Base-by-base conservation (phyloP, 2,113 vertebrate species). In the Hippocampus zosterae region DNA sequence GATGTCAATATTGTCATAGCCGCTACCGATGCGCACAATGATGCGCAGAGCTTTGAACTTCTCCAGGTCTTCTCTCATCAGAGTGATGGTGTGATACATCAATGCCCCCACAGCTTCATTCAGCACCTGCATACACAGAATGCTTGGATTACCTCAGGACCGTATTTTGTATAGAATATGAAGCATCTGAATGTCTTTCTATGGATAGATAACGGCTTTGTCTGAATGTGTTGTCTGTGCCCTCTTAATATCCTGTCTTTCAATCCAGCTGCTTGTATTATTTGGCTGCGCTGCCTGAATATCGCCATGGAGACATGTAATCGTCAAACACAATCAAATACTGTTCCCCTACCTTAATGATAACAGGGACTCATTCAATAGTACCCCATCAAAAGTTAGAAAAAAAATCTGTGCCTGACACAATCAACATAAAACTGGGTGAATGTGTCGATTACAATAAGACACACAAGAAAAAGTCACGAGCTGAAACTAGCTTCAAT, bases 61-160 rank as follows among this genome's bases (percentile, higher is more conserved):
- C 86, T 98, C 97, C 91, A 99, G 88, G 82, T 99, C 97, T 90
- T 99, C 97, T 75, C 95, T 90, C 82, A 96, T 98, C 84, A 99
- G 92, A 27, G 97, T 98, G 91, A 99, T 98, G 75, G 97, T 99
- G 90, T 99, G 97, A 87, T 99, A 99, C 97, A 99, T 99, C 80
- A 99, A 90, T 1, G 97, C 97, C 29, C 96, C 97, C 77, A 99
- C 97, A 0, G 97, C 97, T 89, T 99, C 97, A 48, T 98, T 98
- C 90, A 99, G 92, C 87, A 99, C 97, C 97, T 99, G 85, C 19
- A 40, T 62, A 81, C 79, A 67, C 13, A 67, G 3, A 46, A 41
- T 11, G 3, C 9, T 9, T 19, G 9, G 10, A 23, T 55, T 11
- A 55, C 9, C 10, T 3, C 21, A 21, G 8, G 52, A 23, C 52